phyloP scores from a whole-genome alignment of 2,113 vertebrate species.

The Cinclus cinclus region DNA sequence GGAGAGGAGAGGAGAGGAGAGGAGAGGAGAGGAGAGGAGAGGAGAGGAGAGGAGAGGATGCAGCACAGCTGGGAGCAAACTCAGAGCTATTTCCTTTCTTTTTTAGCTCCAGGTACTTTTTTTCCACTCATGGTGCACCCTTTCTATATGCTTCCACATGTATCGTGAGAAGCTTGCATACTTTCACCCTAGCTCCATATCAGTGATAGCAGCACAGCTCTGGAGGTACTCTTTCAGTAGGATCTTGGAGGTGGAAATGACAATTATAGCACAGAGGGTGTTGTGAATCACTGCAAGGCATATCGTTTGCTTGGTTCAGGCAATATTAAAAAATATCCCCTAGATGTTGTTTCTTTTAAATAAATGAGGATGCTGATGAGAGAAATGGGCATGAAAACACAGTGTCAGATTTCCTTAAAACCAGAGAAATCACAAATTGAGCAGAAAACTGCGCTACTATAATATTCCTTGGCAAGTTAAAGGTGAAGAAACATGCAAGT shows the following conservation, averaged over 20 bases:
- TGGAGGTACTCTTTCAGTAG: constrained; percentile 8
- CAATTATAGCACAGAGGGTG: neutral
- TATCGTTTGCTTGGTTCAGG: neutral
- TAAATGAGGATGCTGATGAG: neutral
- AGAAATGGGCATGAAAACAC: neutral
- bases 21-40: too few species aligned
- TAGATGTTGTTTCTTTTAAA: neutral
- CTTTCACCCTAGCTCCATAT: neutral
- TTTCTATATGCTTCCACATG: neutral
- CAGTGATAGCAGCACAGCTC: neutral
- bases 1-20: too few species aligned
- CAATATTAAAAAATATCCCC: neutral
- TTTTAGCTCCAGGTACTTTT: neutral
- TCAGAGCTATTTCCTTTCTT: neutral
- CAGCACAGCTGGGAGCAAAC: neutral
- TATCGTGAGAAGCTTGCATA: neutral
- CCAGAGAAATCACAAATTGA: neutral
- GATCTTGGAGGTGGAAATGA: neutral
- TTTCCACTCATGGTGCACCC: neutral
- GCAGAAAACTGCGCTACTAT: neutral
- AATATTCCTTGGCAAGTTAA: neutral
- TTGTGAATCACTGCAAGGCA: neutral
- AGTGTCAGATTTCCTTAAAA: neutral
- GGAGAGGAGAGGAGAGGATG: neutral
- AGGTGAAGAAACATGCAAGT: neutral